Evolutionary conservation across 2,888 invertebrate species (phyloP).

Genomic region (Antheraea yamamai): DNA sequence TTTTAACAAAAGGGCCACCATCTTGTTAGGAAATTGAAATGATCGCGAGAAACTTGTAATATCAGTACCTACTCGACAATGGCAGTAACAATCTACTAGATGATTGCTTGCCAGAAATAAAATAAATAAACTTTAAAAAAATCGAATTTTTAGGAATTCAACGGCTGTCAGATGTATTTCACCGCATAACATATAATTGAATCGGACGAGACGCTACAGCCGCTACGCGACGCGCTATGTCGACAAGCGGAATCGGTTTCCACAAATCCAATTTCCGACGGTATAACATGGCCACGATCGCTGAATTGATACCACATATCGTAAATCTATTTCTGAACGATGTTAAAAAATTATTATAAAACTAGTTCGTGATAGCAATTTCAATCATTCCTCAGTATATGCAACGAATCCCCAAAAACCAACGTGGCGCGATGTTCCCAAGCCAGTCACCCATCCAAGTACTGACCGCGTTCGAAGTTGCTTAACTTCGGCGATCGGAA

Average conservation of each 20-base stretch:
- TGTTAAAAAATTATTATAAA: not conserved
- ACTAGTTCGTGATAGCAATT: not conserved
- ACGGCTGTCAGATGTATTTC: slow-evolving; percentile 1
- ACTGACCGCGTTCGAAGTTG: too few relatives aligned
- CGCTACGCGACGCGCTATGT: not conserved
- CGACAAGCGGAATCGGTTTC: slow-evolving; percentile 28
- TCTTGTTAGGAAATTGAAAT: too few relatives aligned
- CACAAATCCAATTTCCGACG: slow-evolving; percentile 34
- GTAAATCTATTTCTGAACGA: not conserved
- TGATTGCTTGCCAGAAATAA: too few relatives aligned
- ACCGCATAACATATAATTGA: slow-evolving; percentile 9
- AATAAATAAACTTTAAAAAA: too few relatives aligned
- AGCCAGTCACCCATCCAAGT: too few relatives aligned
- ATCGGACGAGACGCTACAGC: not conserved
- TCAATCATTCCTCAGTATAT: not conserved
- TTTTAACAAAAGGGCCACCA: too few relatives aligned
- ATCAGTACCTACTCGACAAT: too few relatives aligned
- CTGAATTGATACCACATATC: not conserved
- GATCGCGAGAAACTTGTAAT: too few relatives aligned
- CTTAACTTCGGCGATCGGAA: too few relatives aligned
- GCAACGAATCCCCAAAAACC: too few relatives aligned
- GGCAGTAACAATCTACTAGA: too few relatives aligned
- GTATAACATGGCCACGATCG: slow-evolving; percentile 3
- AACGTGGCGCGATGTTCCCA: too few relatives aligned
- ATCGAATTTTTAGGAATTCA: not conserved